Evolutionary conservation across 2,113 vertebrate species (phyloP).

Genomic region (Tinamus guttatus): DNA sequence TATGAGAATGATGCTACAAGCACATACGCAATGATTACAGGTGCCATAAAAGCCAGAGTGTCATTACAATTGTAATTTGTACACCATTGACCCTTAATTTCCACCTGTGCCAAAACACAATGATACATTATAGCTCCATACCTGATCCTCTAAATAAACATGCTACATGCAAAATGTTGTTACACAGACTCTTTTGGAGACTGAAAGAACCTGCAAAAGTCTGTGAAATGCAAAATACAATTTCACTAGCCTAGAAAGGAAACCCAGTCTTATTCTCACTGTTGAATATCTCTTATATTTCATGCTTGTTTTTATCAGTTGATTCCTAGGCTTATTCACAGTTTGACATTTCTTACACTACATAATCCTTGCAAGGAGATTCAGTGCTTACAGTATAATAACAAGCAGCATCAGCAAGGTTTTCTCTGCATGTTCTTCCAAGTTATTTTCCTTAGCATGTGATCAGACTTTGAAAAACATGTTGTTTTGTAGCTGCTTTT

Average conservation of each 20-base stretch:
- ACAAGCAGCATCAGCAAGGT: not conserved
- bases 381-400: not conserved
- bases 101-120: not conserved
- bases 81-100: not conserved
- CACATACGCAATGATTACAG: not conserved
- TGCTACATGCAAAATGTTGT: not conserved
- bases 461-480: slow-evolving; percentile 16
- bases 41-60: not conserved
- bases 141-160: rapidly evolving
- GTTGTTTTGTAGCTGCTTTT: slow-evolving; percentile 4
- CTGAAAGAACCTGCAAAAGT: not conserved
- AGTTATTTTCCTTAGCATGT: slow-evolving; percentile 15
- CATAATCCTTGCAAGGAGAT: not conserved
- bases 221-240: not conserved
- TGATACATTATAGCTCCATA: not conserved
- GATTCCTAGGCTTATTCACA: not conserved
- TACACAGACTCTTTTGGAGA: not conserved
- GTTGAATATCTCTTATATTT: not conserved
- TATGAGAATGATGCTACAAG: not conserved
- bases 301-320: not conserved
- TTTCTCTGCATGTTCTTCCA: slow-evolving; percentile 11
- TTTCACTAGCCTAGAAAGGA: not conserved
- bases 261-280: not conserved
- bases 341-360: slow-evolving; percentile 16
- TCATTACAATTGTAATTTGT: not conserved